Base-by-base conservation (phyloP, 2,797 vertebrate species). In the Orestias chungarensis region DNA sequence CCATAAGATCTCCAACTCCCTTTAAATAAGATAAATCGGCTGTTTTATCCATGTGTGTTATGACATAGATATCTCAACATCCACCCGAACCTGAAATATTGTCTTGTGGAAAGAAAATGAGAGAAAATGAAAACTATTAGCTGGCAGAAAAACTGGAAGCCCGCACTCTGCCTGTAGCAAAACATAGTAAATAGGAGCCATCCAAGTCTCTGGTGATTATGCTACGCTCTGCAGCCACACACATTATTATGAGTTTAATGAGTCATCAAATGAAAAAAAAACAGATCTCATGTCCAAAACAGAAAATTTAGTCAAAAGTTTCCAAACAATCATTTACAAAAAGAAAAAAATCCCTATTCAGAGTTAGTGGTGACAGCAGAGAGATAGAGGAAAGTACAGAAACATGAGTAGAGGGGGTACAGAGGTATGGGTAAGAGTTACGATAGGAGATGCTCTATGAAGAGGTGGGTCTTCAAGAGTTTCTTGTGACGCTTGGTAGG, bases 121-220 rank as follows among this genome's bases (percentile, higher is more conserved):
- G 35, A 61, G 4, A 40, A 61, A 61, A 61, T 38, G 23, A 61
- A 61, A 40, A 38, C 7, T 23, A 10, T 62, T n/a, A 40, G 59
- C 59, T 40, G 59, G 20, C 35, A 61, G 33, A 20, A 33, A 38
- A 40, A 61, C 17, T 62, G 35, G 23, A 40, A 38, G 59, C 20
- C 35, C 35, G 40, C 23, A 40, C 35, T 62, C 25, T 62, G 23
- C 59, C 59, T 40, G 23, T 38, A n/a, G 59, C 59, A 40, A 62
- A 61, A 40, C 59, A 40, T 62, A 62, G 57, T 40, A 62, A 62
- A 62, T 12, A 62, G 40, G 23, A 62, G 35, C 59, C 35, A 62
- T 52, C 35, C 9, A 29, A 43, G 42, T 23, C 11, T 18, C 38
- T 42, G 44, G 18, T 40, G 35, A 40, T 25, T 33, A 40, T 62